phyloP scores from a whole-genome alignment of 1,140 invertebrate species.

The Euborellia annulipes region DNA sequence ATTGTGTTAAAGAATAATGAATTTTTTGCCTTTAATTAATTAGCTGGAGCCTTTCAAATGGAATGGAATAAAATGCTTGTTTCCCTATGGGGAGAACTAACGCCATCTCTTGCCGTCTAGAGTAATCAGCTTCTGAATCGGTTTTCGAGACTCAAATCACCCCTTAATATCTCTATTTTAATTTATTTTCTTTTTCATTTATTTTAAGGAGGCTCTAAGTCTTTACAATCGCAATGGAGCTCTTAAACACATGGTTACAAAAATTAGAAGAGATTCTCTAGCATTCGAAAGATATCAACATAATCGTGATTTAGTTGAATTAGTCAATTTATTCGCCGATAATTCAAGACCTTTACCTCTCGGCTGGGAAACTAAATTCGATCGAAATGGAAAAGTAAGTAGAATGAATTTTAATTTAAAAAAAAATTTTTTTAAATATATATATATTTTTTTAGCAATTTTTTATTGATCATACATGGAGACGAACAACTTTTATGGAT shows the following conservation, averaged over 20 bases:
- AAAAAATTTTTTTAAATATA: too few relatives aligned
- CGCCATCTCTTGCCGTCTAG: too few relatives aligned
- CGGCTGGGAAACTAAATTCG: conserved; percentile 89
- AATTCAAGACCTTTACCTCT: conserved; percentile 61
- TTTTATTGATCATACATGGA: conserved; percentile 86
- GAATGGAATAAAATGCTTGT: too few relatives aligned
- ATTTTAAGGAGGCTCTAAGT: conserved; percentile 50
- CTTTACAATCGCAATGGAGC: conserved; percentile 64
- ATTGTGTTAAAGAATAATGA: too few relatives aligned
- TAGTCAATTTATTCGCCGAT: conserved; percentile 89
- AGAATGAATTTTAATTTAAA: too few relatives aligned
- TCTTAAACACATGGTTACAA: conserved; percentile 83
- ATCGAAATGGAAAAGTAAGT: conserved; percentile 70
- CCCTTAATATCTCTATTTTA: too few relatives aligned
- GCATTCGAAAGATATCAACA: conserved; percentile 89
- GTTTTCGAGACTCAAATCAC: too few relatives aligned
- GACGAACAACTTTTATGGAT: conserved; percentile 91
- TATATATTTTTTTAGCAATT: conserved; percentile 48
- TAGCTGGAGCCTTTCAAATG: too few relatives aligned
- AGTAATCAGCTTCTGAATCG: too few relatives aligned
- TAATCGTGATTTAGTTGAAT: conserved; percentile 78
- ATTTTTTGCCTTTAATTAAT: too few relatives aligned
- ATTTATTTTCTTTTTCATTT: conserved; percentile 5
- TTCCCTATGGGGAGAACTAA: too few relatives aligned
- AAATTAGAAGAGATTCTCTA: conserved; percentile 67